phyloP scores from a whole-genome alignment of 1,140 invertebrate species.

The Acromyrmex echinatior region DNA sequence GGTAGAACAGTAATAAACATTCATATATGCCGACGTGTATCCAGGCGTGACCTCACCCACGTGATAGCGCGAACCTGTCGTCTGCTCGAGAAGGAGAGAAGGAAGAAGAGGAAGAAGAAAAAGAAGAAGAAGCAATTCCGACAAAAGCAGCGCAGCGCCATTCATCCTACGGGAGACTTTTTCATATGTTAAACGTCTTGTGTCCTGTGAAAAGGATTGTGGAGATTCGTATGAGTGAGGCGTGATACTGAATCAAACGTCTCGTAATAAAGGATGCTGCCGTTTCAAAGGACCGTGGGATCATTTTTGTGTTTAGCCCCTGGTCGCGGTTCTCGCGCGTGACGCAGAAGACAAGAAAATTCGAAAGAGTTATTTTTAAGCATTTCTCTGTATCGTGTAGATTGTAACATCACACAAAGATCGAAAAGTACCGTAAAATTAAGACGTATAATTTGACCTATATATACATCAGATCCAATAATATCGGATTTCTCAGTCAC shows the following conservation, averaged over 20 bases:
- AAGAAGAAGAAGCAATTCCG: conserved; percentile 71
- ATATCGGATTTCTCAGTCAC: conserved; percentile 32
- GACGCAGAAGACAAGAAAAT: conserved; percentile 49
- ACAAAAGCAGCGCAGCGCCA: conserved; percentile 75
- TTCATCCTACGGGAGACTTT: conserved; percentile 74
- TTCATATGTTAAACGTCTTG: conserved; percentile 79
- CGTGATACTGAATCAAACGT: conserved; percentile 82
- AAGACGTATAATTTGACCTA: conserved; percentile 21
- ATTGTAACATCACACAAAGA: neutral
- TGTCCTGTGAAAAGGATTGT: conserved; percentile 72
- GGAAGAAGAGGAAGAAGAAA: conserved; percentile 57
- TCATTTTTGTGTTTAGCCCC: conserved; percentile 71
- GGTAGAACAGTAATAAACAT: conserved; percentile 71
- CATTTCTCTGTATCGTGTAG: neutral
- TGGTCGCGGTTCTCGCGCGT: conserved; percentile 35
- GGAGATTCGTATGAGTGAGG: conserved; percentile 75
- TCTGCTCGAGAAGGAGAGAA: conserved; percentile 53
- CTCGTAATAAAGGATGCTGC: conserved; percentile 80
- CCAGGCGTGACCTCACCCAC: conserved; percentile 76
- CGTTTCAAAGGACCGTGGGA: conserved; percentile 79
- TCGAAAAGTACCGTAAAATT: conserved; percentile 18
- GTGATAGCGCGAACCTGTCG: conserved; percentile 77
- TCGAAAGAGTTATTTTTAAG: conserved; percentile 49
- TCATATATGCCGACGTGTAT: conserved; percentile 74
- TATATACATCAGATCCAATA: neutral